Base-by-base conservation (phyloP, 1,140 invertebrate species). In the Trichogramma pretiosum region DNA sequence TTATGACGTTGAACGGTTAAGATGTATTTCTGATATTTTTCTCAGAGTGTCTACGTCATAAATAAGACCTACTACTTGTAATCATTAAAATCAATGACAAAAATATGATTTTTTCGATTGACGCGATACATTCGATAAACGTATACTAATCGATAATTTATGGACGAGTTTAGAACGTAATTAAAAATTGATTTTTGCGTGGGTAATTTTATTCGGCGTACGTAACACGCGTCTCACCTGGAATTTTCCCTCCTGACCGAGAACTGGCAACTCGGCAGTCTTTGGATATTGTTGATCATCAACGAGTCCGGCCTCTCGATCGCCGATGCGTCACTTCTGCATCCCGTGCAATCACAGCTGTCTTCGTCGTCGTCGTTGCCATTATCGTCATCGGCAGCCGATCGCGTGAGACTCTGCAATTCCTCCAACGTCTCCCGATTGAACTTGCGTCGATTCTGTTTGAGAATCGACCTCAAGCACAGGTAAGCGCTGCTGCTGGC, bases 401-500 rank as follows among this genome's bases (percentile, higher is more conserved):
- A 10, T 14, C 24, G 5, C 3, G 48, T 40, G 2, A 50, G 30
- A 5, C 42, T 50, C 22, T 50, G 36, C 3, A 69, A 53, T 33
- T 72, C 68, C 5, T 63, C 59, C 2, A 66, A 61, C 3, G 63
- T 64, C 2, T 70, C 65, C 2, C 70, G 36, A 1, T 67, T 72
- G 26, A 70, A 72, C 2, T 67, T 55, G 17, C 68, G 48, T 2
- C 56, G 58, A 28, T 70, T 65, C 39, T 68, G 65, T 23, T 68
- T 69, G 0, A 72, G 45, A 14, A 70, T 70, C 5, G 68, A 68
- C 39, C 68, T 72, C 0, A 70, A 48, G 32, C 65, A 70, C 35
- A 65, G 63, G 17, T 69, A 67, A 1, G 67, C 68, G 34, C 58
- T 65, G 11, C 24, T n/a, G 5, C 40, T 50, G 3, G 40, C 28